Base-by-base conservation (phyloP, 2,888 invertebrate species). In the Callyntrura sp. region DNA sequence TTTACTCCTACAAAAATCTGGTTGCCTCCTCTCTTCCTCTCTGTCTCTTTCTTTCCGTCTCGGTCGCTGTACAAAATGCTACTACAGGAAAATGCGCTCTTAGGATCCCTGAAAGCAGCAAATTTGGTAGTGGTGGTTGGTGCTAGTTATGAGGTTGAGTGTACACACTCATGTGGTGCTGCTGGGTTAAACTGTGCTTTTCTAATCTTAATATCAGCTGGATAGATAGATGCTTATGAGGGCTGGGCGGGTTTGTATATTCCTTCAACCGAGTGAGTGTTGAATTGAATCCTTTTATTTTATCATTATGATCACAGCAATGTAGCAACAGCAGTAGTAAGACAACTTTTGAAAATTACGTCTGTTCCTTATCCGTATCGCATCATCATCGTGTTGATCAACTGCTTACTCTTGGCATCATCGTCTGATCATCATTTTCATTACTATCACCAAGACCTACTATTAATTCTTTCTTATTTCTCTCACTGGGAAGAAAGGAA, bases 121-220 rank as follows among this genome's bases (percentile, higher is more conserved):
- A 70, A 43, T 17, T 43, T 35, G 65, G 65, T 14, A 5, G 0
- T 70, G 68, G n/a, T 70, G 43, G 79, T n/a, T 25, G 35, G 20
- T 25, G 28, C 14, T 17, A 35, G 62, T 51, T 83, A 23, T 35
- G 70, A n/a, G 45, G 23, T 45, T 43, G 68, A 28, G 48, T 43
- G 60, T 70, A 25, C 73, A 45, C 68, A 51, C 35, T 55, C 57
- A 43, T 70, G 11, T 73, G 73, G 35, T 65, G 68, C 48, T 82
- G 57, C 81, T 76, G 76, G 51, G 76, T 17, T 88, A 82, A 35
- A 88, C 87, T 82, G 88, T 65, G 82, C 55, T 82, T 83, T 88
- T 65, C 88, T 88, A 88, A 88, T 88, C 88, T 88, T n/a, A 73
- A 73, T 83, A 88, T 88, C 88, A 88, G 88, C 88, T 83, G 88